Evolutionary conservation across 2,797 vertebrate genomes (phyloP), one percentile per base, ranked within the genome.

Genomic region (Callimico goeldii): DNA sequence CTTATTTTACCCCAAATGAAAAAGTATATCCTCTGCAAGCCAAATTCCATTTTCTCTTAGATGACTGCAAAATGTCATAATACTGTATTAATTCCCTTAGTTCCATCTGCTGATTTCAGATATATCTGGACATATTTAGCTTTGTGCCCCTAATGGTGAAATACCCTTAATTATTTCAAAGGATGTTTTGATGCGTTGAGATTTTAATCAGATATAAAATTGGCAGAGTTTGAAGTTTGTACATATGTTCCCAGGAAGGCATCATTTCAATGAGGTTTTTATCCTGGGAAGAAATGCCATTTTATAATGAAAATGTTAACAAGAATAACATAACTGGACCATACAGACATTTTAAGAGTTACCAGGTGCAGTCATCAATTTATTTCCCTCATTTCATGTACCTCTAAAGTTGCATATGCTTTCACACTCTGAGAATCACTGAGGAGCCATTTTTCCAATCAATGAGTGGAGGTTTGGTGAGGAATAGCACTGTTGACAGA

Each of bases 11-110:
- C 75, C 81, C 83, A 80, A 96, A 84, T 88, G 90, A 97, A 88
- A 89, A 96, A 88, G 81, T 90, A 95, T 81, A 67, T 95, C 95
- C 98, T 97, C 72, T 36, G 97, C 96, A 75, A 97, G 97, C 92
- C 96, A 88, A 98, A 98, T 97, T 96, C 95, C 82, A 39, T 97
- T 97, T 94, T 80, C 89, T 93, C 95, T 98, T 91, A 95, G 97
- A 91, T 97, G 70, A 91, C 91, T 97, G 95, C 95, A 87, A 90
- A 92, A 95, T 97, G 97, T 95, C 97, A 96, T 97, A 88, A 96
- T 88, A 73, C 90, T 85, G 28, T 94, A 88, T 94, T 98, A 96
- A 97, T 72, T 85, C 43, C 83, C 96, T 95, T 28, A 4, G 26
- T 43, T 55, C 26, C 0, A 0, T 72, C 97, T 92, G 97, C 96